Evolutionary conservation across 2,113 vertebrate species (phyloP).

Genomic region (Coptodon rendalli): DNA sequence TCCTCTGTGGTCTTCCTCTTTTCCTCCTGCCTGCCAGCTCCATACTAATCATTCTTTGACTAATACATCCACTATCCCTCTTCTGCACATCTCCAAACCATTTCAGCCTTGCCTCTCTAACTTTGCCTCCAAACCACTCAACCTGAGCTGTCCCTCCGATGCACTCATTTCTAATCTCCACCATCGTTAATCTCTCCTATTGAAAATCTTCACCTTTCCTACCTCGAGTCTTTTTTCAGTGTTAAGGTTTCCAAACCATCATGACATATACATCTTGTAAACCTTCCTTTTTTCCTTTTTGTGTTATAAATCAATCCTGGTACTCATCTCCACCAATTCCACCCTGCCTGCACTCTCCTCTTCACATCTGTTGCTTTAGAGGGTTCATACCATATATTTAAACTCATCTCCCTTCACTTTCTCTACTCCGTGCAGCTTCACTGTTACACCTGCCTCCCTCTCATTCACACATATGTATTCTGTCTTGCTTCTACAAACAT

Average conservation of each 20-base stretch:
- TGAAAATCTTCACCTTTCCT: background rate
- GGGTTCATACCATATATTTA: background rate
- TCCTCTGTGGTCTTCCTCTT: background rate
- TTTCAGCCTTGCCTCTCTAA: background rate
- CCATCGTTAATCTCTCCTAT: background rate
- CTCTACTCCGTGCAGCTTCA: background rate
- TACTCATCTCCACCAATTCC: background rate
- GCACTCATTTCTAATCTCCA: background rate
- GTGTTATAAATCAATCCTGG: background rate
- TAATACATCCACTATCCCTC: background rate
- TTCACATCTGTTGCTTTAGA: background rate
- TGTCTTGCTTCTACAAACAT: background rate
- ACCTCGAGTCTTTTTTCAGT: background rate
- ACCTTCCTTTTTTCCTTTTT: background rate
- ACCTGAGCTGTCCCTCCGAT: background rate
- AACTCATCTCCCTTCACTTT: background rate
- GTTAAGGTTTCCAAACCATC: background rate
- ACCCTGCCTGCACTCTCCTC: background rate
- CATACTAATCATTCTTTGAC: background rate
- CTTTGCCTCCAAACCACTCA: background rate
- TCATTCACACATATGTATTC: background rate
- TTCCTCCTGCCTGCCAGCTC: background rate
- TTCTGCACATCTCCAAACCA: background rate
- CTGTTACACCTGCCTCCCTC: background rate
- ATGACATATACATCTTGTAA: background rate